Evolutionary conservation across 2,888 invertebrate species (phyloP), one percentile per base, ranked within the genome.

Genomic region (Mimas tiliae): DNA sequence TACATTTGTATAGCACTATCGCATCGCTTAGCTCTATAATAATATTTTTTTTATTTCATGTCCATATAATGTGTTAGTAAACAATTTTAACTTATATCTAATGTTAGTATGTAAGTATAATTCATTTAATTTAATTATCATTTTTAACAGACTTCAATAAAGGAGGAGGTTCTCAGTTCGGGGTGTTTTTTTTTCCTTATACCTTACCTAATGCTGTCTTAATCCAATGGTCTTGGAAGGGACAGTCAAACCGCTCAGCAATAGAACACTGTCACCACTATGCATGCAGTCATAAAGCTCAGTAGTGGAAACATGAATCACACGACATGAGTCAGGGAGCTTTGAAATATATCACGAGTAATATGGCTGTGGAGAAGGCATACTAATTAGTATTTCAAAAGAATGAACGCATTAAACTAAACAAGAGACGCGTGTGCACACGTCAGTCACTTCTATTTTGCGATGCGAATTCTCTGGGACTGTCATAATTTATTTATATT

Each of bases 351-450:
- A 82, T 79, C 75, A 74, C 70, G 68, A 65, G 65, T 70, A 69
- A 67, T 68, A 63, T 67, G 64, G 16, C 52, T 64, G 72, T 70
- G 67, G 72, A 74, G 70, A 70, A 63, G 66, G 71, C 72, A 74
- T 71, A 74, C 77, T 80, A 83, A 84, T 84, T 81, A 83, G 74
- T 71, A 72, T 79, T 77, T 81, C 74, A 77, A 78, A 80, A 77
- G 74, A 45, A 55, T 33, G 34, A 33, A 65, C 47, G 47, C 55
- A 33, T 42, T 58, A 58, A n/a, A 67, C 68, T 66, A 73, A 67
- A 72, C 70, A 64, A 67, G 64, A 65, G 53, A 55, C 45, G 52
- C 69, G 69, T 74, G 71, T 69, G 68, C 62, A 11, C 33, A 65
- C 42, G 65, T 69, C 68, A 50, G 48, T 65, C 47, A 68, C 63